phyloP scores from a whole-genome alignment of 2,113 vertebrate species.

The Lepus americanus region DNA sequence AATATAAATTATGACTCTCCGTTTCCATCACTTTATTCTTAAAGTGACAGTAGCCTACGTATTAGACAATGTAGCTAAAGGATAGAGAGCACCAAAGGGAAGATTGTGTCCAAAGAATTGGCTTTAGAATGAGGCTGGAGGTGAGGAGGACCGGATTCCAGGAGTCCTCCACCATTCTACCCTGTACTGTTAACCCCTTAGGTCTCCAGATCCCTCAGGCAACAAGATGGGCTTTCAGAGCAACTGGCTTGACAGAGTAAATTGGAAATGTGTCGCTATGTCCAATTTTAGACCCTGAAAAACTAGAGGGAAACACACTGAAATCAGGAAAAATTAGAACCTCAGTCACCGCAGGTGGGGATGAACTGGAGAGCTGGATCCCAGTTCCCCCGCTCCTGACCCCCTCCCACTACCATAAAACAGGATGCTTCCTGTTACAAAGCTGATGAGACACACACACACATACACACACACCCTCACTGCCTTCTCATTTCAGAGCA shows the following conservation, averaged over 20 bases:
- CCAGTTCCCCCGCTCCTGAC: background rate
- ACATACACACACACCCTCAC: no score
- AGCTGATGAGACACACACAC: background rate
- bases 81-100: no score
- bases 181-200: background rate
- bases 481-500: background rate
- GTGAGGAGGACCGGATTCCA: no score
- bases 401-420: slow-evolving; percentile 27
- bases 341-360: background rate
- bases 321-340: background rate
- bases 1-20: no score
- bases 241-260: background rate
- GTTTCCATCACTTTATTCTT: no score
- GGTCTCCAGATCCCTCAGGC: background rate
- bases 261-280: background rate
- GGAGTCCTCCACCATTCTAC: background rate
- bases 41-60: no score
- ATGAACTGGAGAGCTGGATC: background rate
- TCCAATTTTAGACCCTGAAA: slow-evolving; percentile 41
- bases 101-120: no score
- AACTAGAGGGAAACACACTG: background rate
- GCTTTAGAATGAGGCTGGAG: no score
- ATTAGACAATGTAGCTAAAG: no score
- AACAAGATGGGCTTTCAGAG: slow-evolving; percentile 3
- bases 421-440: background rate